Base-by-base conservation (phyloP, 2,797 vertebrate species). In the Acridotheres tristis region DNA sequence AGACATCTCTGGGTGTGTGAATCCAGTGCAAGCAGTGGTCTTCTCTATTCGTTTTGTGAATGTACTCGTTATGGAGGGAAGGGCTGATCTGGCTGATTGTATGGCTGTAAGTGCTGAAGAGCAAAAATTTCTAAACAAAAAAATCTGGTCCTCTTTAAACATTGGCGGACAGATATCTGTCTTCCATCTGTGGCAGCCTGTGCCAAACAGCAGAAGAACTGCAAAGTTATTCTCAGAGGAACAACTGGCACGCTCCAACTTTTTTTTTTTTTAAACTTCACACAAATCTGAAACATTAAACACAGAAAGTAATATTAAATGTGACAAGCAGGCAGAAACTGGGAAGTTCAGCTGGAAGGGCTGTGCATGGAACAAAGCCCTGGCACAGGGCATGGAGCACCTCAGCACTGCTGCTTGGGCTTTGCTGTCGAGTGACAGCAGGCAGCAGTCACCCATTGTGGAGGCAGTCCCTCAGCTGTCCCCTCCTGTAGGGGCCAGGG, bases 381-480 rank as follows among this genome's bases (percentile, higher is more conserved):
- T 53, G 3, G 3, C 5, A 2, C 18, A 25, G 42, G 75, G 7
- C n/a, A 15, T 0, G 3, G 29, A 89, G 26, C 18, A 36, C 43
- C 66, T 76, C 2, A 15, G 67, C 47, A 4, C 23, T 43, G 50
- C 62, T 84, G 50, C 16, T 3, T 2, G 2, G 29, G 11, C 4
- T 0, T 11, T 34, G 29, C 58, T 47, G 50, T 32, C 0, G 0
- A 13, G 30, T 36, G 40, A 30, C 42, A 48, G 53, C 1, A 4
- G 43, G 51, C 34, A 54, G 63, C 0, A 0, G 18, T 45, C 5
- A 1, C 58, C 19, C 2, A 0, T 3, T 0, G 3, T 5, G 3
- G 13, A 8, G 42, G 5, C 21, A 11, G 38, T 68, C 32, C 29
- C 22, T 40, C 19, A 9, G 9, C 5, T 79, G 55, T 66, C 27